phyloP scores from a whole-genome alignment of 2,888 invertebrate species.

The Agrochola lota region DNA sequence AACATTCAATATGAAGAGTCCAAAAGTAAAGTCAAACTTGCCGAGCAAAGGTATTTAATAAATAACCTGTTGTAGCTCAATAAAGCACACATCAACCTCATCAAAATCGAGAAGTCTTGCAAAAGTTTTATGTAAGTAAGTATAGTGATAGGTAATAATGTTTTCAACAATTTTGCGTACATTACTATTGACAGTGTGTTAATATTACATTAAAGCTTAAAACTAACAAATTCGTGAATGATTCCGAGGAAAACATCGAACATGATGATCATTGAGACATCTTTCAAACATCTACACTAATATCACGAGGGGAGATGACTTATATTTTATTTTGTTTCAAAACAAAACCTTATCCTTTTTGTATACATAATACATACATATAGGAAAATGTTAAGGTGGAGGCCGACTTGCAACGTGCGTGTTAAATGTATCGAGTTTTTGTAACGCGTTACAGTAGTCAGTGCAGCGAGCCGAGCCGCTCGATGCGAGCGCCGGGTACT shows the following conservation, averaged over 20 bases:
- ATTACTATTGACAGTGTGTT: conserved; percentile 56
- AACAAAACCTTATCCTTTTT: conserved; percentile 63
- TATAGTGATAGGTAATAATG: conserved; percentile 24
- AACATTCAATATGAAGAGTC: conserved; percentile 36
- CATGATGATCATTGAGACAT: conserved; percentile 72
- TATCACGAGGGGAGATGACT: conserved; percentile 86
- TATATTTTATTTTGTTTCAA: conserved; percentile 65
- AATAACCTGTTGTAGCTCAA: conserved; percentile 67
- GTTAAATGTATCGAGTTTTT: no score
- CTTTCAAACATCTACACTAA: conserved; percentile 83
- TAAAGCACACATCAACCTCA: conserved; percentile 66
- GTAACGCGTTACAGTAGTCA: no score
- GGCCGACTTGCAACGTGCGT: no score
- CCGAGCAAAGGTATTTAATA: conserved; percentile 22
- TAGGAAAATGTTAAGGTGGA: conserved; percentile 42
- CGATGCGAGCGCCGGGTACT: no score
- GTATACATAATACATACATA: conserved; percentile 55
- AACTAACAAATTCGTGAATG: conserved; percentile 85
- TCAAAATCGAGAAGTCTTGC: conserved; percentile 63
- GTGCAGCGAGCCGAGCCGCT: no score
- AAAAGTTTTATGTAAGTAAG: conserved; percentile 39
- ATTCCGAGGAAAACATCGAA: conserved; percentile 78
- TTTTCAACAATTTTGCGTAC: conserved; percentile 53
- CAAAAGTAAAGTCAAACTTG: conserved; percentile 47
- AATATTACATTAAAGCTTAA: conserved; percentile 83